Evolutionary conservation across 2,113 vertebrate species (phyloP).

Genomic region (Sebastes fasciatus): DNA sequence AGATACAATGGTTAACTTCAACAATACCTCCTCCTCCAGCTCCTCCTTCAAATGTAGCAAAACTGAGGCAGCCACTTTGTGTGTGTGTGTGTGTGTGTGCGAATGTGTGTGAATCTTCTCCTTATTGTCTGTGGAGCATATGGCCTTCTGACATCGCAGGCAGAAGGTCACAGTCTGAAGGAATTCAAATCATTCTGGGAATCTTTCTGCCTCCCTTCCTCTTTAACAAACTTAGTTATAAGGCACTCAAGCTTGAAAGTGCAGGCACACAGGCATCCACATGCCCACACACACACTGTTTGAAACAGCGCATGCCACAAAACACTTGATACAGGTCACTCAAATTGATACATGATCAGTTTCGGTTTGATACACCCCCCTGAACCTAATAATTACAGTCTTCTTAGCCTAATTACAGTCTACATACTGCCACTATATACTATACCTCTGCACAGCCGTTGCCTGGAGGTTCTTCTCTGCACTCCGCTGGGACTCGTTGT

Average conservation of each 20-base stretch:
- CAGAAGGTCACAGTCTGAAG: slow-evolving; percentile 70
- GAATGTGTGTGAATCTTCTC: slow-evolving; percentile 41
- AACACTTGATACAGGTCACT: background rate
- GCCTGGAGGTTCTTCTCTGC: no score
- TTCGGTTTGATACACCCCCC: background rate
- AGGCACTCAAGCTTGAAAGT: slow-evolving; percentile 45
- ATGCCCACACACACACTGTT: background rate
- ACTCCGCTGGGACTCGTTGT: no score
- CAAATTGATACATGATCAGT: background rate
- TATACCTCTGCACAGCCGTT: no score
- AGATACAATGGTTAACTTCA: slow-evolving; percentile 78
- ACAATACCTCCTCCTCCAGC: slow-evolving; percentile 68
- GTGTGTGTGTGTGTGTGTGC: slow-evolving; percentile 6
- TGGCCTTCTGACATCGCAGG: slow-evolving; percentile 72
- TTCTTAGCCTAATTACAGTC: background rate
- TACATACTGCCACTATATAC: background rate
- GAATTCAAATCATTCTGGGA: slow-evolving; percentile 79
- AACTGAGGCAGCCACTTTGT: slow-evolving; percentile 29
- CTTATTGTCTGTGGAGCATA: slow-evolving; percentile 72
- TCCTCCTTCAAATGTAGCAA: slow-evolving; percentile 61
- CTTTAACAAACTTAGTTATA: slow-evolving; percentile 38
- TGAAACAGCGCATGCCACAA: background rate
- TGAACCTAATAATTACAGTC: background rate
- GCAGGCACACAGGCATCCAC: slow-evolving; percentile 14
- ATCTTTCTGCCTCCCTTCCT: slow-evolving; percentile 56